These are phyloP conservation scores for Pantala flavescens DNA, from an alignment of 1,140 invertebrate species.

Conservation along the genomic window DNA sequence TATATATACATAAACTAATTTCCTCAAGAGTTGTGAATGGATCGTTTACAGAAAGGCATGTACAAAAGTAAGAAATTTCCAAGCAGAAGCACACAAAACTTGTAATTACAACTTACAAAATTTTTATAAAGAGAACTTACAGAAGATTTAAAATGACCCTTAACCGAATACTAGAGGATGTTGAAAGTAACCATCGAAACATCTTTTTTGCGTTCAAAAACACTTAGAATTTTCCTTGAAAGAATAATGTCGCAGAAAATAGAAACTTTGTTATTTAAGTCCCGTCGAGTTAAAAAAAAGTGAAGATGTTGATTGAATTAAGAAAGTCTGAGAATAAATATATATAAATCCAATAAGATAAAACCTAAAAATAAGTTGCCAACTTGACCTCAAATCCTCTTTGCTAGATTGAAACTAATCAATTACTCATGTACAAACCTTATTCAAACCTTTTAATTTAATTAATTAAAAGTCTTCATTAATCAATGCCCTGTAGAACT, in stretches of 20 bases:
- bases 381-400: not conserved
- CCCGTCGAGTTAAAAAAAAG: not conserved
- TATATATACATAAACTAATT: no score
- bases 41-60: no score
- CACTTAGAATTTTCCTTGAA: not conserved
- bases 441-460: no score
- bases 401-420: not conserved
- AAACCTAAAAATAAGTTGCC: not conserved
- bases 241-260: slow-evolving; percentile 2
- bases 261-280: not conserved
- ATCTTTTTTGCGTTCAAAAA: not conserved
- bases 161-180: not conserved
- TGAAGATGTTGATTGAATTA: not conserved
- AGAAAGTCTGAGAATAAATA: not conserved
- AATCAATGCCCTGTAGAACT: no score
- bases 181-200: not conserved
- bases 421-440: no score
- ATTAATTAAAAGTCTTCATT: no score
- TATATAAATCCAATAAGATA: not conserved
- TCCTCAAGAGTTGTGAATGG: no score
- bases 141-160: not conserved
- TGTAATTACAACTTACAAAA: not conserved
- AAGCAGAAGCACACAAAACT: not conserved
- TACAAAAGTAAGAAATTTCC: not conserved
- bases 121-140: not conserved